These are phyloP conservation scores for Tachycineta bicolor DNA, from an alignment of 2,113 vertebrate genomes.

Conservation along the genomic window DNA sequence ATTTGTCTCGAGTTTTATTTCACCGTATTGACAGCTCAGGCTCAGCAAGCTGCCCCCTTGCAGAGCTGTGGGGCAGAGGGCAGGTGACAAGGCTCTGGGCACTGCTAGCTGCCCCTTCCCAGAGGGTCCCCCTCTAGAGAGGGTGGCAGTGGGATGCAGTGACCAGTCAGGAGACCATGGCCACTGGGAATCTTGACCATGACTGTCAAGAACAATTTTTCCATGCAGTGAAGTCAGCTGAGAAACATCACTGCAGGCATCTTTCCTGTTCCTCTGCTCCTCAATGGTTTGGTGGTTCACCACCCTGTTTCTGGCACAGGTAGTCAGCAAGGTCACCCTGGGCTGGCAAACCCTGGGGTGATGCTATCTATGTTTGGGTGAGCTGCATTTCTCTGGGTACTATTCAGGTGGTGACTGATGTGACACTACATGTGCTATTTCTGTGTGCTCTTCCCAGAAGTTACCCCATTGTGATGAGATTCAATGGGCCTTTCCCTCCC, in stretches of 20 bases:
- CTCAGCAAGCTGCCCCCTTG: accelerated
- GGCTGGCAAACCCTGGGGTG: neutral
- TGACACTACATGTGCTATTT: neutral
- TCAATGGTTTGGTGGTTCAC: neutral
- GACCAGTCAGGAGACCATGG: neutral
- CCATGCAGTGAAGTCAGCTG: neutral
- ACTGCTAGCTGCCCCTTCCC: neutral
- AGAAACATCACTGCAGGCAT: neutral
- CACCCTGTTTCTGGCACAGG: neutral
- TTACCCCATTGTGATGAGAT: accelerated
- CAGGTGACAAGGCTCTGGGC: neutral
- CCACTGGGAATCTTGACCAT: neutral
- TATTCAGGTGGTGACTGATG: neutral
- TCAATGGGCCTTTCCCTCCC: neutral
- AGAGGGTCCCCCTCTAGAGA: neutral
- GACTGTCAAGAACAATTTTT: neutral
- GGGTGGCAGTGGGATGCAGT: neutral
- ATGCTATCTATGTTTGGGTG: neutral
- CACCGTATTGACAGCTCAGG: neutral
- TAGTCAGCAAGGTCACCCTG: neutral
- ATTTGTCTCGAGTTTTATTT: constrained; percentile 9
- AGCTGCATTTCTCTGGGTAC: neutral
- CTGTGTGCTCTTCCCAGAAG: neutral
- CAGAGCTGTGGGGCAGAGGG: accelerated
- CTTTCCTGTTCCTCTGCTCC: neutral